Percentiles rank a stretch among this genome's conserved stretches.
phyloP scores from a whole-genome alignment of 2,113 vertebrate genomes.

The Typhlomys cinereus region DNA sequence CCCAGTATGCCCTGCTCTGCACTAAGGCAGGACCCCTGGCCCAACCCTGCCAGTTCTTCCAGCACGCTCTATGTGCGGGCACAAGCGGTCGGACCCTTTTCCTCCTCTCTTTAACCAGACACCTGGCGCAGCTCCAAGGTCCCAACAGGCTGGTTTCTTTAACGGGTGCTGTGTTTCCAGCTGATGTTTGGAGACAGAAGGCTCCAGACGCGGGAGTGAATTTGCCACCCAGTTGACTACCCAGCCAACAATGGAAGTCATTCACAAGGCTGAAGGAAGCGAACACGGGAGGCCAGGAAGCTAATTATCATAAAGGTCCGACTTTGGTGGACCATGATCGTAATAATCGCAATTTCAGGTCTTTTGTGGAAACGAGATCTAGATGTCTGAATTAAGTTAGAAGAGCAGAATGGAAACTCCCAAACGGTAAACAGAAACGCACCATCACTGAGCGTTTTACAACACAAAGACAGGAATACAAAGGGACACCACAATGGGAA shows the following conservation, averaged over 20 bases:
- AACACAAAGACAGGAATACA: no score
- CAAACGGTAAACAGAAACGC: no score
- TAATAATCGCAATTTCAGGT: not conserved
- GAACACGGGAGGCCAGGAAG: not conserved
- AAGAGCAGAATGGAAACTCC: no score
- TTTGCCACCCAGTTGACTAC: not conserved
- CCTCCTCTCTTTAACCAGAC: not conserved
- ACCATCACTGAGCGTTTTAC: no score
- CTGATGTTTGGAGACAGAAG: not conserved
- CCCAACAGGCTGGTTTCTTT: not conserved
- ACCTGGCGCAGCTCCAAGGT: not conserved
- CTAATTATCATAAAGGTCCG: not conserved
- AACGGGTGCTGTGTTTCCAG: not conserved
- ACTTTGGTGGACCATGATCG: not conserved
- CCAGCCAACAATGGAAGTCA: not conserved
- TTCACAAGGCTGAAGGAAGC: conserved; percentile 19
- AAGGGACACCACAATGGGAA: no score
- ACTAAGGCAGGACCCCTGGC: not conserved
- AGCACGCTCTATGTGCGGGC: not conserved
- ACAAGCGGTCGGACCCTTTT: fast-evolving
- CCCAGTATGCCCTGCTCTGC: not conserved
- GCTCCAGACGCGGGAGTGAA: not conserved
- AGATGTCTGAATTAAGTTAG: conserved; percentile 40
- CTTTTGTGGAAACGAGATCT: not conserved
- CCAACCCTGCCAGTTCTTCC: not conserved